These are phyloP conservation scores for Potorous gilbertii DNA, from an alignment of 2,797 vertebrate genomes.

Conservation along the genomic window DNA sequence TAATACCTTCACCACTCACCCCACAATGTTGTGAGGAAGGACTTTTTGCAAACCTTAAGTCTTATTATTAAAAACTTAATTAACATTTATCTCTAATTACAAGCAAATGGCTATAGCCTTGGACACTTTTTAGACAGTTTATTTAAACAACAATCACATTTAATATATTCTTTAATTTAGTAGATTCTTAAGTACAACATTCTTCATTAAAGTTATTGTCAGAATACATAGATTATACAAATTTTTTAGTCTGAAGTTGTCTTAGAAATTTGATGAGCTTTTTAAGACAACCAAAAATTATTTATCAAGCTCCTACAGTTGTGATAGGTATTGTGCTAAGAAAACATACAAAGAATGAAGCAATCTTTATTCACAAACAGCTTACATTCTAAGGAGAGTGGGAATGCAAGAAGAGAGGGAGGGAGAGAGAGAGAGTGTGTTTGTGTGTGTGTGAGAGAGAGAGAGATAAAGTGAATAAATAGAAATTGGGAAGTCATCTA, in stretches of 20 bases:
- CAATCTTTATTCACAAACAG: background rate
- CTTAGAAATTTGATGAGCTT: background rate
- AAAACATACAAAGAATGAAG: background rate
- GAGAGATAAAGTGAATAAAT: background rate
- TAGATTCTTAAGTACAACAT: background rate
- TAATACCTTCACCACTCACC: background rate
- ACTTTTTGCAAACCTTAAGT: background rate
- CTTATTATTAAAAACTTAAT: conserved; percentile 60
- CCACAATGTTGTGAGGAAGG: background rate
- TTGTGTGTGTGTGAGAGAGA: too few relatives aligned
- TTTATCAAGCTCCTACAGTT: background rate
- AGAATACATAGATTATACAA: background rate
- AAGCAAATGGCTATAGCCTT: background rate
- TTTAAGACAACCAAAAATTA: background rate
- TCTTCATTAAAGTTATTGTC: background rate
- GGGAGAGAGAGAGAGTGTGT: too few relatives aligned
- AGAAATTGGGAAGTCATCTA: background rate
- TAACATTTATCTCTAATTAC: conserved; percentile 44
- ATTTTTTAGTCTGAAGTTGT: background rate
- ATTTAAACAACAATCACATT: conserved; percentile 9
- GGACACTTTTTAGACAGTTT: conserved; percentile 15
- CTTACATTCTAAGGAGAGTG: background rate
- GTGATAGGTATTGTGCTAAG: background rate
- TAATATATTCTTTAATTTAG: background rate
- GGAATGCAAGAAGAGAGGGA: background rate